Evolutionary conservation across 1,140 invertebrate species (phyloP).

Genomic region (Acromyrmex echinatior): DNA sequence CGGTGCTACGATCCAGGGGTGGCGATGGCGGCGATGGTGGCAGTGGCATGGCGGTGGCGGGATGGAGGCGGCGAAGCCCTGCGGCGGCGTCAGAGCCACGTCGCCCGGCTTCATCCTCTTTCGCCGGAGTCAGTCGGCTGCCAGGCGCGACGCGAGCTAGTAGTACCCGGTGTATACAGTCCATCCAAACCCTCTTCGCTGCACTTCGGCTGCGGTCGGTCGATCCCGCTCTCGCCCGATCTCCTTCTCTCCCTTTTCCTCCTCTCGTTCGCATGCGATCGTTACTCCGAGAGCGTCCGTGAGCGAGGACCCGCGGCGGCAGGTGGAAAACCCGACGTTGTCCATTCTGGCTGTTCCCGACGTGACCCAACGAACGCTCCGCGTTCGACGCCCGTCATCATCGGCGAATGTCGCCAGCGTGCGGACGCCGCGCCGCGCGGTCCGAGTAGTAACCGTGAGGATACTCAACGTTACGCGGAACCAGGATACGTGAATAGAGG

Average conservation of each 20-base stretch:
- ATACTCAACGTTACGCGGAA: background rate
- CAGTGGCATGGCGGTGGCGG: conserved; percentile 11
- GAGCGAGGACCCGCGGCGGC: conserved; percentile 51
- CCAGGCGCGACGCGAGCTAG: conserved; percentile 67
- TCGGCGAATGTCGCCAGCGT: background rate
- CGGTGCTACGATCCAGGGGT: background rate
- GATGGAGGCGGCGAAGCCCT: conserved; percentile 3
- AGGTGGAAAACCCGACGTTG: conserved; percentile 35
- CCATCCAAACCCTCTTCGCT: conserved; percentile 46
- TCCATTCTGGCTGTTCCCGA: background rate
- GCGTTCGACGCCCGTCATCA: background rate
- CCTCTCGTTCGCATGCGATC: conserved; percentile 54
- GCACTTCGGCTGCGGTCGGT: conserved; percentile 68
- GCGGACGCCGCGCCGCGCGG: background rate
- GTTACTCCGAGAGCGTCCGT: conserved; percentile 54
- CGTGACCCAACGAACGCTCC: background rate
- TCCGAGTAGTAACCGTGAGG: background rate
- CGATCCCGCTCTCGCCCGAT: conserved; percentile 52
- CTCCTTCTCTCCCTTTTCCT: conserved; percentile 31
- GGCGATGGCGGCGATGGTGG: conserved; percentile 39
- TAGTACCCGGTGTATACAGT: conserved; percentile 16
- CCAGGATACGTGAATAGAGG: background rate
- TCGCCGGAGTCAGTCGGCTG: conserved; percentile 75
- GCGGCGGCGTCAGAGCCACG: conserved; percentile 33
- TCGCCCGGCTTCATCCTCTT: conserved; percentile 60